Conservation (phyloP, 2,888 invertebrate species). For the Alviniconcha strummeri region DNA sequence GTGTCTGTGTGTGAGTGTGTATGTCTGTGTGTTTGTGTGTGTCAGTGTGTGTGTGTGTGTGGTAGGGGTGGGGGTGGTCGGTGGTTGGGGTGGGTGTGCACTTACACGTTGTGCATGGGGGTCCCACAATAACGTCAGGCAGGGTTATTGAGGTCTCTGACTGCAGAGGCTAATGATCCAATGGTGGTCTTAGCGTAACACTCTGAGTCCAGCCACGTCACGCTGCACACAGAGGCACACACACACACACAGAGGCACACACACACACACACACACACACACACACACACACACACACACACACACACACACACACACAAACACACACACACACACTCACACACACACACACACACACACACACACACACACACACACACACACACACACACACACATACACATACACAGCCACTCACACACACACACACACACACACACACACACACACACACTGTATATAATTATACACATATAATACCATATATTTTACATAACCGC, state of each 20-base stretch:
- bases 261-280: neutral
- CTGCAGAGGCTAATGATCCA: conserved; percentile 47
- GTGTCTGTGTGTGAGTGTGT: too few species aligned
- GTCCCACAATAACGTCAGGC: conserved; percentile 60
- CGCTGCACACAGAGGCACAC: conserved; percentile 41
- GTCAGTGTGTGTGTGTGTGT: too few species aligned
- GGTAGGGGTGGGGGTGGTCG: too few species aligned
- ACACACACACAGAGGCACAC: neutral
- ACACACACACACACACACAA: neutral
- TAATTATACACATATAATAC: too few species aligned
- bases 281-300: neutral
- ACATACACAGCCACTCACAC: neutral
- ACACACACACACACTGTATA: neutral
- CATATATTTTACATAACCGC: neutral
- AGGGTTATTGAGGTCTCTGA: conserved; percentile 45
- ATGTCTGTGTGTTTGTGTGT: too few species aligned
- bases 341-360: neutral
- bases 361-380: neutral
- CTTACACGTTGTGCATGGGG: conserved; percentile 59
- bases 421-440: neutral
- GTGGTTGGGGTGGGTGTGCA: too few species aligned
- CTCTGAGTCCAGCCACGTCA: conserved; percentile 54
- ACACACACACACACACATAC: neutral
- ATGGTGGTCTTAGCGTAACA: conserved; percentile 58
- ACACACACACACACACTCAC: neutral